Evolutionary conservation across 2,113 vertebrate genomes (phyloP).

Genomic region (Struthidea cinerea): DNA sequence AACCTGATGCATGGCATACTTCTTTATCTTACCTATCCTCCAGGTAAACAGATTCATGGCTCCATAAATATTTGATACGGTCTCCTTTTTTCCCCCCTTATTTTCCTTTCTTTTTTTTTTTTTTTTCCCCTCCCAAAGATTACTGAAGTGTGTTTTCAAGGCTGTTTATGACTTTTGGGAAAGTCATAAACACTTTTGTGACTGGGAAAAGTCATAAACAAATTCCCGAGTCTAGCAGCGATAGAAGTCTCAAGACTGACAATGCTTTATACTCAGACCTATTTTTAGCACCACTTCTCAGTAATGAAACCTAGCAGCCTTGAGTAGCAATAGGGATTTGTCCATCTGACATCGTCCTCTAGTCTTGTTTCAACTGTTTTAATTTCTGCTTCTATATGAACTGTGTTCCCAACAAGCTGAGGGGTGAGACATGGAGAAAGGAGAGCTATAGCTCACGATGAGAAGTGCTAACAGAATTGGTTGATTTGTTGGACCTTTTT

Average conservation of each 20-base stretch:
- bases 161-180: not conserved
- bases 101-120: not conserved
- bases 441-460: not conserved
- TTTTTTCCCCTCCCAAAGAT: not conserved
- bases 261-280: not conserved
- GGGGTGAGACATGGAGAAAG: not conserved
- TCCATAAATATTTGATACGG: not conserved
- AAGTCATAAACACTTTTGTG: too few species aligned
- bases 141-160: not conserved
- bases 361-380: not conserved
- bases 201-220: not conserved
- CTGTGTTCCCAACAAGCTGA: not conserved
- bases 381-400: not conserved
- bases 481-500: not conserved
- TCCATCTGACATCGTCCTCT: not conserved
- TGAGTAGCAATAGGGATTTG: not conserved
- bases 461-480: not conserved
- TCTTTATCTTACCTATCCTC: not conserved
- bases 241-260: not conserved
- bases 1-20: not conserved
- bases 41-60: not conserved
- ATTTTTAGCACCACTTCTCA: not conserved
- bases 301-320: not conserved
- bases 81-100: fast-evolving
- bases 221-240: not conserved